Evolutionary conservation across 2,113 vertebrate species (phyloP).

Genomic region (Toxostoma redivivum): DNA sequence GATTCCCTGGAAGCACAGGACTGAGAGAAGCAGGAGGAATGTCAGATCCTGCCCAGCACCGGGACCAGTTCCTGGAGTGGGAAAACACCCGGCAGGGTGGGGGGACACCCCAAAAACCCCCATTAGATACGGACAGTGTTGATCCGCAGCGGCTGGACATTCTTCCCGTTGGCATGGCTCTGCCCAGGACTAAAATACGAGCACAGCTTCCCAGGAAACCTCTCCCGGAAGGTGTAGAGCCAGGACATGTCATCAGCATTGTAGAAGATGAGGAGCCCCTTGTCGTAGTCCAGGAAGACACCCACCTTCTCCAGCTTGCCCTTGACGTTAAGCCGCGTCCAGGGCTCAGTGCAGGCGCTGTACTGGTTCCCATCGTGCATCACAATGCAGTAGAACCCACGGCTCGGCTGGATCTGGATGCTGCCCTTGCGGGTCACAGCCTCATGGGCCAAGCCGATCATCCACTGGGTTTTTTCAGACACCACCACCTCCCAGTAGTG

Average conservation of each 20-base stretch:
- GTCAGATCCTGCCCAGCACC: neutral
- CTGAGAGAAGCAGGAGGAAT: neutral
- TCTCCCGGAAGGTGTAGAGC: slow-evolving; percentile 96
- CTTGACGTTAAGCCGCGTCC: slow-evolving; percentile 96
- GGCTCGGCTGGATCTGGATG: slow-evolving; percentile 96
- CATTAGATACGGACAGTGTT: slow-evolving; percentile 91
- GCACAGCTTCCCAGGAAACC: slow-evolving; percentile 88
- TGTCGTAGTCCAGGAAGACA: slow-evolving; percentile 94
- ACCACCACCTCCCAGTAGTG: slow-evolving; percentile 99
- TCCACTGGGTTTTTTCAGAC: slow-evolving; percentile 98
- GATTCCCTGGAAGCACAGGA: neutral
- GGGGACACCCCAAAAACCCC: neutral
- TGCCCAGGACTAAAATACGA: slow-evolving; percentile 97
- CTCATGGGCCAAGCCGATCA: slow-evolving; percentile 94
- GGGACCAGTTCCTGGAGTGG: neutral
- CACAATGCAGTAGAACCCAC: slow-evolving; percentile 96
- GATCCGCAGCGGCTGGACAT: slow-evolving; percentile 93
- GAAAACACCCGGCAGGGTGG: rapidly evolving
- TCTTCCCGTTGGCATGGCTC: slow-evolving; percentile 97
- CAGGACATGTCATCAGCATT: slow-evolving; percentile 98
- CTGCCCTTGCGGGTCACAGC: slow-evolving; percentile 92
- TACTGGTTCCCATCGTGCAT: slow-evolving; percentile 99
- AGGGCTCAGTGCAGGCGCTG: slow-evolving; percentile 97
- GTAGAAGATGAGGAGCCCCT: slow-evolving; percentile 97
- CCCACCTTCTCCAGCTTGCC: slow-evolving; percentile 97